Percentiles rank a stretch among this genome's conserved stretches.
These are phyloP conservation scores for Ptychoptera contaminata DNA, from an alignment of 2,888 invertebrate genomes.

Conservation along the genomic window DNA sequence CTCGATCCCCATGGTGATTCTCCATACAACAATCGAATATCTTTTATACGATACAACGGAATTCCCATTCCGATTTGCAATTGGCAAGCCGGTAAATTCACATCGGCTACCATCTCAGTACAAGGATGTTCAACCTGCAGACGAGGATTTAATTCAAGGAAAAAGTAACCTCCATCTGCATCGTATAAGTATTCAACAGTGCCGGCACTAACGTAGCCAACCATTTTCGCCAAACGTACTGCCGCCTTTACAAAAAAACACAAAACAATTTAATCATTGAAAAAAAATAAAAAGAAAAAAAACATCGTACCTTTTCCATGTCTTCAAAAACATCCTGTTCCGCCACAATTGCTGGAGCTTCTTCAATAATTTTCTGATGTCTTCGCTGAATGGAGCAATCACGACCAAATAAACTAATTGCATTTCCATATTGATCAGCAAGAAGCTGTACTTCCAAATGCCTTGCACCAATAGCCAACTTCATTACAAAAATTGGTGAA, in stretches of 20 bases:
- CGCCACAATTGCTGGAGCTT: constrained; percentile 92
- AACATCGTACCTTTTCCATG: constrained; percentile 72
- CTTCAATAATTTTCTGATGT: constrained; percentile 99
- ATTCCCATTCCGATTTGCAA: constrained; percentile 98
- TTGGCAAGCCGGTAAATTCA: constrained; percentile 97
- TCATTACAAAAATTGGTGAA: constrained; percentile 98
- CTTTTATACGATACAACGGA: constrained; percentile 86
- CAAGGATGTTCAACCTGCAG: constrained; percentile 99
- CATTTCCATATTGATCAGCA: constrained; percentile 96
- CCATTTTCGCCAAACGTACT: constrained; percentile 95
- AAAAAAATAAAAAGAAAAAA: not conserved
- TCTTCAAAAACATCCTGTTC: constrained; percentile 78
- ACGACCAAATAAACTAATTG: constrained; percentile 93
- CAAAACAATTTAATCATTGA: not conserved
- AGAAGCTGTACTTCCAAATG: constrained; percentile 96
- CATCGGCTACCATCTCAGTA: constrained; percentile 98
- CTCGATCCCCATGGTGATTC: constrained; percentile 82
- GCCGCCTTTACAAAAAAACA: constrained; percentile 51
- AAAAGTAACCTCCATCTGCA: constrained; percentile 73
- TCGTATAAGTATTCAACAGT: constrained; percentile 98
- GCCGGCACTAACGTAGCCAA: constrained; percentile 96
- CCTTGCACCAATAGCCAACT: constrained; percentile 84
- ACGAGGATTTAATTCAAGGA: constrained; percentile 94
- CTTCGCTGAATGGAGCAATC: constrained; percentile 97
- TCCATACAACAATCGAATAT: constrained; percentile 85